Evolutionary conservation across 1,140 invertebrate species (phyloP).

Genomic region (Trigoniulus corallinus): DNA sequence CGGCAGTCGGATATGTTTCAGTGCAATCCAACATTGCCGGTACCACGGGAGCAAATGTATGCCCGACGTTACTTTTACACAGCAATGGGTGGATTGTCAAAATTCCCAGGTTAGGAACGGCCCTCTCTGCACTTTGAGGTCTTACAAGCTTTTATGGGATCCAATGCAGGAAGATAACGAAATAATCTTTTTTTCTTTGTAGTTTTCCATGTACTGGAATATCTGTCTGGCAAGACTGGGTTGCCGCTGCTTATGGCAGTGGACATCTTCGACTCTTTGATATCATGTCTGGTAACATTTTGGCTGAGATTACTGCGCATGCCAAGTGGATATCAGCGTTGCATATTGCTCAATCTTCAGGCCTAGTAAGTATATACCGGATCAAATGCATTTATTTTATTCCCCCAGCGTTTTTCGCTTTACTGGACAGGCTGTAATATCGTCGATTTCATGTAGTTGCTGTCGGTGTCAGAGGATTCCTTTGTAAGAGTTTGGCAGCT

Average conservation of each 20-base stretch:
- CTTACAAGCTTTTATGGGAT: too few species aligned
- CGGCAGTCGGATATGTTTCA: too few species aligned
- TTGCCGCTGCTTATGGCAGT: conserved; percentile 29
- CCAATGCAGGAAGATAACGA: too few species aligned
- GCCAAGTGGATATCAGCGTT: conserved; percentile 29
- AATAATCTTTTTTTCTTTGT: neutral
- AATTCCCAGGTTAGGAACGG: too few species aligned
- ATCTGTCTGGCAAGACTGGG: conserved; percentile 12
- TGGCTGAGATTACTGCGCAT: conserved; percentile 30
- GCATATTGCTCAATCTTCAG: conserved; percentile 25
- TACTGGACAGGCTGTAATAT: neutral
- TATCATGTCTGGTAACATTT: conserved; percentile 18
- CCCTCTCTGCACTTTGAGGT: too few species aligned
- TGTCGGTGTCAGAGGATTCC: neutral
- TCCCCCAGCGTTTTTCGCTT: too few species aligned
- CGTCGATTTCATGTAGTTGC: neutral
- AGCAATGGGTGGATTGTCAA: too few species aligned
- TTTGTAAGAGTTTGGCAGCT: neutral
- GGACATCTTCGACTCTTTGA: conserved; percentile 30
- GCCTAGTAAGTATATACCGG: conserved; percentile 18
- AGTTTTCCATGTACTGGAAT: neutral
- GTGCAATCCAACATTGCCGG: too few species aligned
- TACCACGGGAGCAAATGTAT: too few species aligned
- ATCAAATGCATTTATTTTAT: neutral
- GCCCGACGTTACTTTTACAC: too few species aligned